These are phyloP conservation scores for Polyommatus icarus DNA, from an alignment of 2,888 invertebrate genomes.

Conservation along the genomic window DNA sequence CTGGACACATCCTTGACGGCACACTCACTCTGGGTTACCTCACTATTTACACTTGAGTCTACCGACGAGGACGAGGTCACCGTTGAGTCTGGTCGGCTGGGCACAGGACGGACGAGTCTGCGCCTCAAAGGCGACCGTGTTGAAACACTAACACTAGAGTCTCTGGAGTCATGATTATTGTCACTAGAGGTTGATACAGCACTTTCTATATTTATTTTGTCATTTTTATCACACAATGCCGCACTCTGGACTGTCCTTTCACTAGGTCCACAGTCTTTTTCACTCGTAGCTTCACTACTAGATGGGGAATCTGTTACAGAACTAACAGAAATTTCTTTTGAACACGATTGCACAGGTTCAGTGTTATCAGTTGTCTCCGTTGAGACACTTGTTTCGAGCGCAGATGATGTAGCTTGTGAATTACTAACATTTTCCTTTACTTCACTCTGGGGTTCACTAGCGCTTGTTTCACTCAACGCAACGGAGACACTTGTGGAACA, in stretches of 20 bases:
- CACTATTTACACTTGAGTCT: constrained; percentile 57
- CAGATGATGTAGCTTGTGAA: constrained; percentile 49
- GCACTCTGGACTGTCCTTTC: constrained; percentile 71
- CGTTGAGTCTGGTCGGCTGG: constrained; percentile 69
- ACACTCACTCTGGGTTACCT: constrained; percentile 57
- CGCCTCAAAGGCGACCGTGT: constrained; percentile 64
- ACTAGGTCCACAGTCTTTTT: constrained; percentile 56
- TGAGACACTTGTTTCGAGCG: constrained; percentile 43
- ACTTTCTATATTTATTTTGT: constrained; percentile 72
- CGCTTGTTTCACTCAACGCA: constrained; percentile 42
- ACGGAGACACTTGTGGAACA: constrained; percentile 51
- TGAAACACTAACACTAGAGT: constrained; percentile 38
- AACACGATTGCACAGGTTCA: constrained; percentile 39
- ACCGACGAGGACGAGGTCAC: constrained; percentile 75
- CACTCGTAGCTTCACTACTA: constrained; percentile 60
- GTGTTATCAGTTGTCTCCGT: constrained; percentile 39
- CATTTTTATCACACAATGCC: constrained; percentile 69
- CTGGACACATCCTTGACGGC: constrained; percentile 72
- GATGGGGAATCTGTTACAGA: constrained; percentile 51
- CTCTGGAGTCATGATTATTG: constrained; percentile 63
- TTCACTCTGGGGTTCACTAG: constrained; percentile 43
- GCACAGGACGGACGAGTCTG: constrained; percentile 66
- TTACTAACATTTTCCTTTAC: constrained; percentile 43
- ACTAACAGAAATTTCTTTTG: constrained; percentile 40
- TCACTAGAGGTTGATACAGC: constrained; percentile 76